A percentile compares a stretch with the other conserved stretches of the same genome.
Evolutionary conservation across 1,140 invertebrate genomes (phyloP).

Genomic region (Neoseiulus cucumeris): DNA sequence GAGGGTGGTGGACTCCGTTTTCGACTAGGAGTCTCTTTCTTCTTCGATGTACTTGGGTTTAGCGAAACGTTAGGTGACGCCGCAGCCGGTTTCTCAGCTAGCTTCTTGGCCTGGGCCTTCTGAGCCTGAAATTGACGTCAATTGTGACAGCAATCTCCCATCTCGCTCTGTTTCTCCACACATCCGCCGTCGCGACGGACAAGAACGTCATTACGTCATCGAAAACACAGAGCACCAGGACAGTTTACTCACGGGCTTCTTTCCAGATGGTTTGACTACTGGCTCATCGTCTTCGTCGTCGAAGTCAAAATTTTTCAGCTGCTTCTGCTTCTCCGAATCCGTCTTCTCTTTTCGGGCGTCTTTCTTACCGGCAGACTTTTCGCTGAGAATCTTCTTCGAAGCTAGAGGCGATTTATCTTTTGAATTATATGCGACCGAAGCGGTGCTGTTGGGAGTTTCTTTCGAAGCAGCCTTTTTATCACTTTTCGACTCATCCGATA

Average conservation of each 20-base stretch:
- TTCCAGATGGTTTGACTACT: background rate
- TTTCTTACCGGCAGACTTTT: background rate
- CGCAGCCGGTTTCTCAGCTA: too few relatives aligned
- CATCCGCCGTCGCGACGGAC: too few relatives aligned
- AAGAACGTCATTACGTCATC: too few relatives aligned
- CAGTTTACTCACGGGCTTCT: too few relatives aligned
- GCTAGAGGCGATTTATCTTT: background rate
- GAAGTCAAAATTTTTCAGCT: constrained; percentile 2
- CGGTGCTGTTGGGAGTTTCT: background rate
- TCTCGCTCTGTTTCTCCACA: too few relatives aligned
- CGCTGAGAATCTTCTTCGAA: constrained; percentile 9
- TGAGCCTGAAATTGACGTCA: too few relatives aligned
- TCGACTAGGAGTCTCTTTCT: background rate
- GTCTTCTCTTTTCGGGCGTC: background rate
- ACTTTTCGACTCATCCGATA: background rate
- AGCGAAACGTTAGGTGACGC: too few relatives aligned
- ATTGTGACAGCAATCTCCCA: too few relatives aligned
- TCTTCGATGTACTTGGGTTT: background rate
- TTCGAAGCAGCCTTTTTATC: background rate
- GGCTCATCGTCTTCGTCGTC: constrained; percentile 3
- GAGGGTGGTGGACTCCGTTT: background rate
- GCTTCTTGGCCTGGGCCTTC: too few relatives aligned
- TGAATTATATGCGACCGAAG: background rate
- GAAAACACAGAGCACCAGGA: too few relatives aligned
- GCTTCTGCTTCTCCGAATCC: background rate